phyloP scores from a whole-genome alignment of 2,888 invertebrate genomes.

The Luperina testacea region DNA sequence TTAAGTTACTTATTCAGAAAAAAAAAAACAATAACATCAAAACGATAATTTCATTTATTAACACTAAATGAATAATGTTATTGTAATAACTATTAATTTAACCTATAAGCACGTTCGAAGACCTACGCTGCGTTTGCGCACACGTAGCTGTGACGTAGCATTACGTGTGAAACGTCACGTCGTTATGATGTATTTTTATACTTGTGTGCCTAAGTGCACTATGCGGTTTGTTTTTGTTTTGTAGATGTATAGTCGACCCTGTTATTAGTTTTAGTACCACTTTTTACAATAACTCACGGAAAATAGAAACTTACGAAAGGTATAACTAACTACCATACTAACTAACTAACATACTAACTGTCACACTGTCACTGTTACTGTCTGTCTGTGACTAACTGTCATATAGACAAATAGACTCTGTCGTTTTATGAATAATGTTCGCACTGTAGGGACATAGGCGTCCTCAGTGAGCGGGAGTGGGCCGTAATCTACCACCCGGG shows the following conservation, averaged over 20 bases:
- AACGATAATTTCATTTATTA: slow-evolving; percentile 5
- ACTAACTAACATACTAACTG: no score
- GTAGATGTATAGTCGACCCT: no score
- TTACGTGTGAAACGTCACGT: slow-evolving; percentile 10
- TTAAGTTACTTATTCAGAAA: not conserved
- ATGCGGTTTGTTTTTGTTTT: not conserved
- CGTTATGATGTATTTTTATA: slow-evolving; percentile 2
- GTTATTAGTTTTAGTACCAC: not conserved
- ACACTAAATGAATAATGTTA: slow-evolving; percentile 7
- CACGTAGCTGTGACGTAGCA: slow-evolving; percentile 33
- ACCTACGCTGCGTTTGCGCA: slow-evolving; percentile 12
- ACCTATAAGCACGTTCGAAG: slow-evolving; percentile 22
- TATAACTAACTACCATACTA: no score
- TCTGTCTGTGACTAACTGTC: no score
- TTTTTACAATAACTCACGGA: not conserved
- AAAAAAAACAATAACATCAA: slow-evolving; percentile 10
- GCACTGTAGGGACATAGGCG: no score
- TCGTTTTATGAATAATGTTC: no score
- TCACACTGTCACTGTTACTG: no score
- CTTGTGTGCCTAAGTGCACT: not conserved
- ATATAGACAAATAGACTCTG: no score
- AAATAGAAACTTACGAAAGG: no score
- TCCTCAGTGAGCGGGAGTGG: no score
- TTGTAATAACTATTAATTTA: slow-evolving; percentile 16
- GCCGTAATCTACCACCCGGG: no score